Evolutionary conservation across 2,888 invertebrate species (phyloP), one percentile per base, ranked within the genome.

Genomic region (Sinotaia quadrata): DNA sequence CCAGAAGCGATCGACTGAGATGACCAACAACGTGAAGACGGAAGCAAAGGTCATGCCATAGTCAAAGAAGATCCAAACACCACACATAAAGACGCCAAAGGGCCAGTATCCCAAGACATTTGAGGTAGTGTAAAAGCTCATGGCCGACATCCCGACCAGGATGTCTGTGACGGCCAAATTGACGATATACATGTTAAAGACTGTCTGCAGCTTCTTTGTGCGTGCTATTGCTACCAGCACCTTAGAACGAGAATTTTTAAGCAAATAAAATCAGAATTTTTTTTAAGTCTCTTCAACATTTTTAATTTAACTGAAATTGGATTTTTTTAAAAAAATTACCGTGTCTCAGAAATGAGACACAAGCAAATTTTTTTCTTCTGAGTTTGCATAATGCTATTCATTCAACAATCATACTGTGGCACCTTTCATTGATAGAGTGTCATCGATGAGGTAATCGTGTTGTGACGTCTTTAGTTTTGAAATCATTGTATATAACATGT

Each of bases 11-110:
- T 85, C 85, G 7, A 80, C 59, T 0, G 85, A 84, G 49, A 87
- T 87, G 33, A 84, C 84, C 29, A 85, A 78, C 10, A 87, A 75
- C 3, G 86, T 86, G 75, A 85, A 86, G 58, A 87, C 87, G 0
- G 85, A 85, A 8, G 86, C 85, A 69, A 87, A 87, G 7, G 87
- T 87, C 86, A 85, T 86, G 29, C 84, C 85, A 72, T 87, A 87
- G 71, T 87, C 87, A 72, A 81, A 85, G 78, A 87, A 87, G 49
- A 87, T 82, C 87, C 87, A 87, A 34, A 86, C 71, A 2, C 81
- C 82, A 66, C 87, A 87, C 74, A 87, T 74, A 54, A 85, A 75
- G 62, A 74, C 71, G 4, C 85, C 84, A 70, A 87, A 86, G 2
- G 87, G 87, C 81, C 87, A 87, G 67, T 85, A 84, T 5, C 85